Base-by-base conservation (phyloP, 1,140 invertebrate genomes). In the Diorhabda elongata region DNA sequence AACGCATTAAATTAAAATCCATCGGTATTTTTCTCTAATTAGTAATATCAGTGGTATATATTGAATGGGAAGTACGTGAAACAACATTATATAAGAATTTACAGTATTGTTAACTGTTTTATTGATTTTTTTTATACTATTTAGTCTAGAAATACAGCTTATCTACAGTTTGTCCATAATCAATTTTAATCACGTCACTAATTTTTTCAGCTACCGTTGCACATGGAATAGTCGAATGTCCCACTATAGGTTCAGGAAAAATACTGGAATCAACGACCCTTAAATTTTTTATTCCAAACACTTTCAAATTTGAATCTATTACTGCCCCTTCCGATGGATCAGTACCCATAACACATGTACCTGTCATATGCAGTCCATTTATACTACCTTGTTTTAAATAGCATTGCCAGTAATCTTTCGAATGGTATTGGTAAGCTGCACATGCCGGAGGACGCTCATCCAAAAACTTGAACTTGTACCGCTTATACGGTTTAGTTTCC, bases 191-290 rank as follows among this genome's bases (percentile, higher is more conserved):
- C n/a, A 52, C 47, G n/a, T 52, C 47, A 64, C 87, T 84, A 0
- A 83, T 89, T 74, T 90, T 91, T 74, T 92, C 90, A 2, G 83
- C 91, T 61, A 93, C 89, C 84, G 89, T 90, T 44, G 91, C 87
- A 1, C 85, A 85, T 0, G 90, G 84, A 2, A 89, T 90, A 76
- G 90, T 91, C 0, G 89, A 90, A 68, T 91, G 90, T 3, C 86
- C 90, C 5, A 86, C 83, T 0, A 87, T 81, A 58, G 91, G 85
- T 3, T 77, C 80, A 0, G 91, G 91, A 87, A 92, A 92, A 3
- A 92, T 84, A 70, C 89, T 91, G 9, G 89, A 90, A 81, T 93
- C 91, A 2, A 88, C 84, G 2, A 93, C 89, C 70, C 91, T 83
- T 5, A 92, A 72, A 3, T 85, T 83, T 6, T 79, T 72, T 2